phyloP scores from a whole-genome alignment of 2,113 vertebrate genomes.

The Gambusia affinis region DNA sequence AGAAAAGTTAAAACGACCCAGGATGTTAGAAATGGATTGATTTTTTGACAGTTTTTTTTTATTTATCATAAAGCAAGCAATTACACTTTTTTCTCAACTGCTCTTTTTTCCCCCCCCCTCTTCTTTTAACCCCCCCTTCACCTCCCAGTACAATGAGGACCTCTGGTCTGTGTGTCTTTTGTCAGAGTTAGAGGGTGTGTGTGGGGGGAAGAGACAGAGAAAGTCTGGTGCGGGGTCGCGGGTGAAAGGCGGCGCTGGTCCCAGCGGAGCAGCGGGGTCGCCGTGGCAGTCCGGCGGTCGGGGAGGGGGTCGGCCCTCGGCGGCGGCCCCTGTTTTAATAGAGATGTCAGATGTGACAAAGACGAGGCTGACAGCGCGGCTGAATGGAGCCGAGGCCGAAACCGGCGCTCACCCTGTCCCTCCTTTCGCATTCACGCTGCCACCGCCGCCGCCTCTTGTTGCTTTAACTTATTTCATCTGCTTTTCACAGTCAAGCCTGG shows the following conservation, averaged over 20 bases:
- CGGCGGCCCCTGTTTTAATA: constrained; percentile 77
- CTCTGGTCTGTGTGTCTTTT: constrained; percentile 59
- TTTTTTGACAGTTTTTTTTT: background rate
- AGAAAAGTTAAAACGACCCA: background rate
- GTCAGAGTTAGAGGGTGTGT: background rate
- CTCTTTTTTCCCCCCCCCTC: constrained; percentile 62
- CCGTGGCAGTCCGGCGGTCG: constrained; percentile 55
- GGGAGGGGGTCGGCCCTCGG: constrained; percentile 58
- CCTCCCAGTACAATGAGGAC: constrained; percentile 64
- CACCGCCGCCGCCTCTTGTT: constrained; percentile 39
- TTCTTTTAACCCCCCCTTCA: constrained; percentile 32
- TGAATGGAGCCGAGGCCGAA: constrained; percentile 74
- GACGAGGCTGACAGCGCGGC: constrained; percentile 76
- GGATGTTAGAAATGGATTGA: background rate
- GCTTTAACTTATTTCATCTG: constrained; percentile 54
- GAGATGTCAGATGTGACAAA: constrained; percentile 84
- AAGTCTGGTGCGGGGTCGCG: constrained; percentile 61
- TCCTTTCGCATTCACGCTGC: constrained; percentile 51
- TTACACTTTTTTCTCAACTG: constrained; percentile 32
- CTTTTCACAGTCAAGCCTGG: constrained; percentile 31
- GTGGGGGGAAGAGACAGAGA: constrained; percentile 49
- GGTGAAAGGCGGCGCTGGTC: constrained; percentile 70
- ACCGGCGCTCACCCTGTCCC: constrained; percentile 26
- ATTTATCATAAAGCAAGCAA: constrained; percentile 5
- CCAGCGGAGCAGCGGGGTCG: constrained; percentile 68